Evolutionary conservation across 2,888 invertebrate genomes (phyloP).

Genomic region (Syrista parreyssii): DNA sequence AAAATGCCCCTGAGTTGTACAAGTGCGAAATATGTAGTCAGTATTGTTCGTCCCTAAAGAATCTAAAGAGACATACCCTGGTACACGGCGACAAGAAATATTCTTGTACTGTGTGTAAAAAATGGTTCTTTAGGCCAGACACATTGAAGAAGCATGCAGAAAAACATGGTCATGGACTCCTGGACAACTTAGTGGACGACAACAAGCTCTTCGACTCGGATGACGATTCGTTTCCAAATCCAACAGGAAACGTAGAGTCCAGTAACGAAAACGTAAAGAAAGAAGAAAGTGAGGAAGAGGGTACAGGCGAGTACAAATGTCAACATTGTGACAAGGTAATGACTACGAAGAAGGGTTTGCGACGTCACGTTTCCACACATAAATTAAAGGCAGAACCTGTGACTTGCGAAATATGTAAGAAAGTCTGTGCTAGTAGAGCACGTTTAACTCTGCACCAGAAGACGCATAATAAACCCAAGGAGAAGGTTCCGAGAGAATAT

Average conservation of each 20-base stretch:
- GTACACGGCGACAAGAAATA: slow-evolving; percentile 64
- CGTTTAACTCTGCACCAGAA: slow-evolving; percentile 59
- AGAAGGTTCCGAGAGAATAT: slow-evolving; percentile 61
- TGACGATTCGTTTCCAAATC: slow-evolving; percentile 47
- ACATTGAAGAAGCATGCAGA: slow-evolving; percentile 63
- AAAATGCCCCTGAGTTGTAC: slow-evolving; percentile 55
- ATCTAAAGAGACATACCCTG: slow-evolving; percentile 56
- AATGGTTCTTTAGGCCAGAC: slow-evolving; percentile 62
- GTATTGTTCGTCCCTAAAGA: slow-evolving; percentile 60
- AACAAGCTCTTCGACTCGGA: slow-evolving; percentile 62
- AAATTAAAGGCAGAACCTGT: slow-evolving; percentile 63
- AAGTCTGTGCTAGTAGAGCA: slow-evolving; percentile 62
- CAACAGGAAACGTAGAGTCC: slow-evolving; percentile 32
- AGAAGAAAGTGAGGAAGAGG: slow-evolving; percentile 35
- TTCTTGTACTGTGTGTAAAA: slow-evolving; percentile 62
- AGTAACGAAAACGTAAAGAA: slow-evolving; percentile 17
- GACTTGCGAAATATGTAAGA: slow-evolving; percentile 60
- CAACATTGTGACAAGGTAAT: slow-evolving; percentile 63
- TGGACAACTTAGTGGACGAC: slow-evolving; percentile 60
- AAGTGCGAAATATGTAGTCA: slow-evolving; percentile 61
- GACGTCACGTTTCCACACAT: slow-evolving; percentile 62
- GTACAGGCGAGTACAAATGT: slow-evolving; percentile 59
- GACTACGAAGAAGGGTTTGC: slow-evolving; percentile 62
- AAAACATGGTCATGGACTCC: slow-evolving; percentile 60
- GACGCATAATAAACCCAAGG: slow-evolving; percentile 62